These are phyloP conservation scores for Vulpes vulpes DNA, from an alignment of 2,113 vertebrate genomes.

Conservation along the genomic window DNA sequence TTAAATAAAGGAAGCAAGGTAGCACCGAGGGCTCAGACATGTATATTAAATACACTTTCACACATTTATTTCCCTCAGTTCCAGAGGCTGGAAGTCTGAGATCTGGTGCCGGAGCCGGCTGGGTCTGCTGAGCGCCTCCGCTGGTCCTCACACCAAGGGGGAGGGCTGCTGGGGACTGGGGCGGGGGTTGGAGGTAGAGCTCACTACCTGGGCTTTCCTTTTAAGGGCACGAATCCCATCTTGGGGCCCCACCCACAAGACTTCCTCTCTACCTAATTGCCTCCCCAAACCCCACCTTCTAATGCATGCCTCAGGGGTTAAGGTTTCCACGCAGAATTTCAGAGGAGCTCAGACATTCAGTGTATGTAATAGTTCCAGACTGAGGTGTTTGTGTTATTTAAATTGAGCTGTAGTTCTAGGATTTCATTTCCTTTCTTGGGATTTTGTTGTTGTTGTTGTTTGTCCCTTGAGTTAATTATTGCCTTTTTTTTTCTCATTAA, in stretches of 20 bases:
- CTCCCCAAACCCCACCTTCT: background rate
- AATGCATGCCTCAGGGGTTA: fast-evolving
- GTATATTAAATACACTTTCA: background rate
- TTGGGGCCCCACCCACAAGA: background rate
- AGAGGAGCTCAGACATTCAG: background rate
- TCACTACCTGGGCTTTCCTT: background rate
- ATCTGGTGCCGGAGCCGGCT: background rate
- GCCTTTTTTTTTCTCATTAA: background rate
- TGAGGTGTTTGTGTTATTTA: background rate
- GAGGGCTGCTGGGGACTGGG: background rate
- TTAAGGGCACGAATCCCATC: background rate
- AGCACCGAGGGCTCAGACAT: background rate
- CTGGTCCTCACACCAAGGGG: background rate
- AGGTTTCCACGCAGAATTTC: background rate
- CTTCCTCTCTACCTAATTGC: background rate
- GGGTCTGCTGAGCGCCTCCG: background rate
- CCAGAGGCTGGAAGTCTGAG: background rate
- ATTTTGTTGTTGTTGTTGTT: background rate
- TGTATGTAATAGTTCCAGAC: background rate
- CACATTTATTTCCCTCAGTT: background rate
- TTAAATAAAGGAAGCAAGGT: background rate
- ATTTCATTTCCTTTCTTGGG: background rate
- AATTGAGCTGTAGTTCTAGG: background rate
- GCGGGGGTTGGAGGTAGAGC: background rate
- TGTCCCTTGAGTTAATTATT: background rate